Base-by-base conservation (phyloP, 2,888 invertebrate genomes). In the Ormyrus pomaceus region DNA sequence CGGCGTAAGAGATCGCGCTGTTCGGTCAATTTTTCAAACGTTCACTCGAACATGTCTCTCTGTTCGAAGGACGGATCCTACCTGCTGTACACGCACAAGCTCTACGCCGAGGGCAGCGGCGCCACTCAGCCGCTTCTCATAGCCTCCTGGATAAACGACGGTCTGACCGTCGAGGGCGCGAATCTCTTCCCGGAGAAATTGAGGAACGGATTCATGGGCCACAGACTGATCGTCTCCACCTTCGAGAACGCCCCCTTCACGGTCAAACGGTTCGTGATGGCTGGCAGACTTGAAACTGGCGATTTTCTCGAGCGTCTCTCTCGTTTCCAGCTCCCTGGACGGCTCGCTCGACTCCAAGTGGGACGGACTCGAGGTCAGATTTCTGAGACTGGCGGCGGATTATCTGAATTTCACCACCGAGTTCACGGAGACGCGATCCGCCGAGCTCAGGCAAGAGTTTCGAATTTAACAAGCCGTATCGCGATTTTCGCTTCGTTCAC, bases 291-390 rank as follows among this genome's bases (percentile, higher is more conserved):
- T 2, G 19, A 19, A 19, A 19, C 1, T 19, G 19, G 1, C 34
- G 34, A 34, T n/a, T 56, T 11, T 56, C 6, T 56, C 34, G 61
- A 61, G 34, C 34, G 4, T 56, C 5, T 56, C 6, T 0, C 34
- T 19, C 19, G 64, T 61, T 34, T 34, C 34, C 34, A 77, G 77
- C 13, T 19, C 72, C 6, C 3, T 55, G 4, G n/a, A 85, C 88
- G 91, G 91, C 9, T 92, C 93, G 81, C 88, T 92, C 76, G 92
- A 93, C 85, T 89, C 92, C 0, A 84, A 86, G 55, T 95, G 94
- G 95, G 96, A 96, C 88, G 96, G 96, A 8, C 89, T 95, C n/a
- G 96, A 96, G 92, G 91, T 94, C 72, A 92, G 95, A 82, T 86
- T 96, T 11, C 88, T 96, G 1, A 91, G 92, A 80, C 86, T 95